A percentile compares a stretch with the other conserved stretches of the same genome.
Evolutionary conservation across 1,140 invertebrate species (phyloP).

Genomic region (Listronotus oregonensis): DNA sequence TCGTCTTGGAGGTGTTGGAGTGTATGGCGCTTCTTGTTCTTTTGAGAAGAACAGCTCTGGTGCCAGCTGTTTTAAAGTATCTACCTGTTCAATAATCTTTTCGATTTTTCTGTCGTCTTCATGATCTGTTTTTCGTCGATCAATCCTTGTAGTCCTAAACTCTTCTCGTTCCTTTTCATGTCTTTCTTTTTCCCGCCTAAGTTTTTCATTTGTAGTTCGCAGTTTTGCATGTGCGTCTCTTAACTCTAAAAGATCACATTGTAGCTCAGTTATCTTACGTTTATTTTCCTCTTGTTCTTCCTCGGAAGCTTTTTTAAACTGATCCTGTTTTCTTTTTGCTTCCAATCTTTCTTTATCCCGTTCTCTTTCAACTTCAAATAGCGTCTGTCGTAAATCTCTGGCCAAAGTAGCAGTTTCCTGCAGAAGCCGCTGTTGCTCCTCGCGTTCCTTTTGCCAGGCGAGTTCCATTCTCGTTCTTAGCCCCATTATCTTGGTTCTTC

Average conservation of each 20-base stretch:
- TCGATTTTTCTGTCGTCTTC: slow-evolving; percentile 71
- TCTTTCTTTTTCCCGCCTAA: slow-evolving; percentile 83
- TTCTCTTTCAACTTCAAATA: slow-evolving; percentile 88
- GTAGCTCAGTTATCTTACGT: slow-evolving; percentile 81
- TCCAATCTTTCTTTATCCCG: slow-evolving; percentile 87
- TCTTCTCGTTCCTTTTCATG: slow-evolving; percentile 83
- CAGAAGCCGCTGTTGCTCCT: slow-evolving; percentile 87
- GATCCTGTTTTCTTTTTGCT: slow-evolving; percentile 81
- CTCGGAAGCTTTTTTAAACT: slow-evolving; percentile 80
- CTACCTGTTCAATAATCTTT: slow-evolving; percentile 75
- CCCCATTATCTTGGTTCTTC: slow-evolving; percentile 82
- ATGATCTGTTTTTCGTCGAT: slow-evolving; percentile 62
- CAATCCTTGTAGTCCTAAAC: slow-evolving; percentile 59
- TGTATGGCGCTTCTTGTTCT: slow-evolving; percentile 51
- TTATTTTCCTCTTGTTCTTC: slow-evolving; percentile 89
- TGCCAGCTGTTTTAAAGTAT: slow-evolving; percentile 74
- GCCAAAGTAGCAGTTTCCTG: slow-evolving; percentile 91
- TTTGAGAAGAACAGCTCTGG: slow-evolving; percentile 63
- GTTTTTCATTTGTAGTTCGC: slow-evolving; percentile 88
- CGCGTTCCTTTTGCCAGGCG: slow-evolving; percentile 94
- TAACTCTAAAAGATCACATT: slow-evolving; percentile 85
- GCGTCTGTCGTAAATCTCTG: slow-evolving; percentile 82
- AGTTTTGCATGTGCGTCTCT: slow-evolving; percentile 90
- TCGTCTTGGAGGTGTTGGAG: slow-evolving; percentile 64
- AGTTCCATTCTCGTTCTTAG: slow-evolving; percentile 87